A percentile compares a stretch with the other conserved stretches of the same genome.
Evolutionary conservation across 2,797 vertebrate genomes (phyloP).

Genomic region (Lerista edwardsae): DNA sequence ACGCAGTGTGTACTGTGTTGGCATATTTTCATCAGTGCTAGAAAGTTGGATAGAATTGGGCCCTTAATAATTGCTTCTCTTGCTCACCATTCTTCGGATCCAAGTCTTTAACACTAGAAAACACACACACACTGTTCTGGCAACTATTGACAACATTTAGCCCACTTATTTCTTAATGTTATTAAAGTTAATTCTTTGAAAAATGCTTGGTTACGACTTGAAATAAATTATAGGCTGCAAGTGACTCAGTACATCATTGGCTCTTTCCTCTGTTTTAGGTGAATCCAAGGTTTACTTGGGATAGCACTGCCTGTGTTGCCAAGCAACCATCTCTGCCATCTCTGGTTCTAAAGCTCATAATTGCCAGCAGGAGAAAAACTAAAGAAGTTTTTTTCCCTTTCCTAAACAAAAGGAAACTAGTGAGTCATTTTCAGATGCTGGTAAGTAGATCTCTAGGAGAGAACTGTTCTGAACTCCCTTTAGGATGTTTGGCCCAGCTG

Average conservation of each 20-base stretch:
- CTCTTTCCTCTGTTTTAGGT: conserved; percentile 18
- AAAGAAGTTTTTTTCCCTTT: conserved; percentile 9
- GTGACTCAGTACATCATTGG: neutral
- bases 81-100: too few relatives aligned
- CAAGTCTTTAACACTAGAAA: neutral
- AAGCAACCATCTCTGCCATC: conserved; percentile 40
- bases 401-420: conserved; percentile 25
- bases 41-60: too few relatives aligned
- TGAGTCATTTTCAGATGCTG: conserved; percentile 49
- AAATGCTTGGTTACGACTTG: neutral
- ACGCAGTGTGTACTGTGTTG: too few relatives aligned
- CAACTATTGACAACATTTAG: neutral
- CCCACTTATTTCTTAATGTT: neutral
- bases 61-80: too few relatives aligned
- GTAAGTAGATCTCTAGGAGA: conserved; percentile 20
- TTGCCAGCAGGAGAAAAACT: conserved; percentile 18
- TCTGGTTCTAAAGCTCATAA: conserved; percentile 41
- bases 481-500: neutral
- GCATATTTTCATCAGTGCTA: too few relatives aligned
- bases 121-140: too few relatives aligned
- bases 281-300: conserved; percentile 14
- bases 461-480: conserved; percentile 9
- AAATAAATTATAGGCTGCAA: neutral
- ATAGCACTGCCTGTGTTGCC: conserved; percentile 20
- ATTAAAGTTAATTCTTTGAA: neutral